Conservation (phyloP, 2,888 invertebrate species). For the Villa cingulata region DNA sequence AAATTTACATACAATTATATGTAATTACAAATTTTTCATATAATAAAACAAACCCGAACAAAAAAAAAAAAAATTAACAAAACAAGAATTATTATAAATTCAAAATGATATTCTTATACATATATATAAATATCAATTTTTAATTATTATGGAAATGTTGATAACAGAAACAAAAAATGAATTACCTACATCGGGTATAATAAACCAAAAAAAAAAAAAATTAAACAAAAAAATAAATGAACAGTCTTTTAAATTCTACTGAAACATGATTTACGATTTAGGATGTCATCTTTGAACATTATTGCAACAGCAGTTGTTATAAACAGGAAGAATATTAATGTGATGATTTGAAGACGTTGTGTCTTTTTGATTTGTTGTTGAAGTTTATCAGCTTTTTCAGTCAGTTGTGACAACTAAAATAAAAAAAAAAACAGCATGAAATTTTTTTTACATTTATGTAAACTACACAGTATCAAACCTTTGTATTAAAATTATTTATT, state of each 20-base stretch:
- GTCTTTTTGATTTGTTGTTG: constrained; percentile 38
- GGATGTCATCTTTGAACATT: constrained; percentile 31
- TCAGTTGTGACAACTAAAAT: constrained; percentile 30
- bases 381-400: constrained; percentile 31
- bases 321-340: constrained; percentile 37
- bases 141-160: too few species aligned
- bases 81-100: too few species aligned
- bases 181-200: too few species aligned
- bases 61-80: too few species aligned
- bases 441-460: not conserved
- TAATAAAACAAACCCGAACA: too few species aligned
- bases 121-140: too few species aligned
- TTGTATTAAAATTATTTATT: constrained; percentile 4
- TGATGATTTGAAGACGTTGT: constrained; percentile 40
- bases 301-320: constrained; percentile 35
- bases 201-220: not conserved
- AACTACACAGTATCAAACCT: not conserved
- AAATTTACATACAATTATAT: too few species aligned
- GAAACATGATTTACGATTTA: not conserved
- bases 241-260: not conserved
- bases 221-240: not conserved
- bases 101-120: too few species aligned
- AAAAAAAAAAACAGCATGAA: constrained; percentile 1
- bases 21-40: too few species aligned
- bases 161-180: too few species aligned